Base-by-base conservation (phyloP, 92 coral and sea anemone genomes). In the Nematostella vectensis region DNA sequence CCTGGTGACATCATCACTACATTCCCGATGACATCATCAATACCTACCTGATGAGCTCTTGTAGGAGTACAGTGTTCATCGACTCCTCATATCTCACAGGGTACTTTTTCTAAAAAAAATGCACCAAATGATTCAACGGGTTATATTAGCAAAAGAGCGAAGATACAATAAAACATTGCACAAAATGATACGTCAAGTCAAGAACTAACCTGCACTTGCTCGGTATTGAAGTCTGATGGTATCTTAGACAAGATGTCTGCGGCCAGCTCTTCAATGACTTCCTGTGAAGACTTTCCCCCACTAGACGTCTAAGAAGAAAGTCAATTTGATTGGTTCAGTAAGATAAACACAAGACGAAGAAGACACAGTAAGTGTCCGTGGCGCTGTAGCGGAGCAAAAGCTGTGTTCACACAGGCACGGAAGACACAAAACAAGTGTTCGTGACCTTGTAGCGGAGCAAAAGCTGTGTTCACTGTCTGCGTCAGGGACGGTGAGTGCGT, bases 81-180 rank as follows among this genome's bases (percentile, higher is more conserved):
- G 98, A 91, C 65, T 91, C 98, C 61, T 91, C 93, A 70, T 91
- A 91, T 54, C 73, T 69, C 48, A 91, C 80, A 1, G 98, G 98
- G 42, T 91, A 91, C 62, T 81, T 85, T 82, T 91, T 86, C 98
- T 89, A 64, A 4, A 54, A 40, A 16, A 24, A 29, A n/a, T n/a
- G n/a, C n/a, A n/a, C n/a, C n/a, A n/a, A 33, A 15, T 33, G 40
- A 33, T 33, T 22, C 3, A 1, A 25, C 6, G 40, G 15, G 8
- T 6, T 33, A 33, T 33, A 33, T 33, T 33, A 33, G 40, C 44
- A 48, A 17, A 23, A 43, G 19, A 58, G 1, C 25, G 26, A 1
- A 1, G 3, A 6, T 50, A 1, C 3, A 18, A 15, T 62, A 8
- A 48, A 2, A 25, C 39, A 16, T 12, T 10, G 6, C 13, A 11